Percentiles rank a stretch among this genome's conserved stretches.
Evolutionary conservation across 2,888 invertebrate species (phyloP).

Genomic region (Pachycephus smyrnensis): DNA sequence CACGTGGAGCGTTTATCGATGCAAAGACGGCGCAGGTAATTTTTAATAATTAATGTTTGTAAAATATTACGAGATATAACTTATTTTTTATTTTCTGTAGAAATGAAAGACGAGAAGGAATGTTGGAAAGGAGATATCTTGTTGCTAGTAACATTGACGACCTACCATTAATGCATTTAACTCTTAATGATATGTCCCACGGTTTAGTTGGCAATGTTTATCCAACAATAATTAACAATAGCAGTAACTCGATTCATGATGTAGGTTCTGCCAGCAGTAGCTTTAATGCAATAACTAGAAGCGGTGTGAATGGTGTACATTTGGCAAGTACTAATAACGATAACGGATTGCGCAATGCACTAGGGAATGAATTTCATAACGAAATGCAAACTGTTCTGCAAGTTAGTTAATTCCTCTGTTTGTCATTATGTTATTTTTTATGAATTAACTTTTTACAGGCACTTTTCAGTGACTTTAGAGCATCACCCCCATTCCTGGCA

Average conservation of each 20-base stretch:
- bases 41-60: not conserved
- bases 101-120: slow-evolving; percentile 31
- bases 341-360: slow-evolving; percentile 10
- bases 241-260: slow-evolving; percentile 16
- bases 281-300: not conserved
- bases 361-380: slow-evolving; percentile 23
- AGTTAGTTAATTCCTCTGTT: slow-evolving; percentile 23
- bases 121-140: slow-evolving; percentile 20
- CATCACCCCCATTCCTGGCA: slow-evolving; percentile 9
- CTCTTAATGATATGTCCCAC: slow-evolving; percentile 21
- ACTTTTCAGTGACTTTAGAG: slow-evolving; percentile 28
- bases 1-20: slow-evolving; percentile 20
- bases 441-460: slow-evolving; percentile 24
- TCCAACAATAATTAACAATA: slow-evolving; percentile 16
- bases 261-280: slow-evolving; percentile 11
- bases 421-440: slow-evolving; percentile 1
- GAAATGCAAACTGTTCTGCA: slow-evolving; percentile 40
- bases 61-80: not conserved
- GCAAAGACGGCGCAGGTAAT: slow-evolving; percentile 22
- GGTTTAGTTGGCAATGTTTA: slow-evolving; percentile 14
- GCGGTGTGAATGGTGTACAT: slow-evolving; percentile 4
- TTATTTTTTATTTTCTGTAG: slow-evolving; percentile 5
- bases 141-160: slow-evolving; percentile 23
- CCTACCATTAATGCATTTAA: slow-evolving; percentile 21
- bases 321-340: slow-evolving; percentile 10